Evolutionary conservation across 2,888 invertebrate species (phyloP).

Genomic region (Cantharis rufa): DNA sequence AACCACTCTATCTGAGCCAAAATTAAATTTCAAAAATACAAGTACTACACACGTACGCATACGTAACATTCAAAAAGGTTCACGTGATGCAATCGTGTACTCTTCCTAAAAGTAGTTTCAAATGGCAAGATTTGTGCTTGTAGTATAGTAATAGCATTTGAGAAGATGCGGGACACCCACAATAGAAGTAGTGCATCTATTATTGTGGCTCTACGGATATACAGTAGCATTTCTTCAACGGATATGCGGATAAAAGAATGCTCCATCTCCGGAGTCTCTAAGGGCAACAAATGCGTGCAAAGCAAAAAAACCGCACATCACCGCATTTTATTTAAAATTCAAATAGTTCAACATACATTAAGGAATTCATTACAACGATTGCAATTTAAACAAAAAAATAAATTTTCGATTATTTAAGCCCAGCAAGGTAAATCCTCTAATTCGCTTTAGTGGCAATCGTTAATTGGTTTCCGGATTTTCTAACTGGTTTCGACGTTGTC

Average conservation of each 20-base stretch:
- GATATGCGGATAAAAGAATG: slow-evolving; percentile 30
- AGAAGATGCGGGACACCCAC: slow-evolving; percentile 28
- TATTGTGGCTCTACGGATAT: slow-evolving; percentile 36
- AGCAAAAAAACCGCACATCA: slow-evolving; percentile 28
- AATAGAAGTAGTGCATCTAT: slow-evolving; percentile 39
- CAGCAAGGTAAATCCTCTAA: slow-evolving; percentile 38
- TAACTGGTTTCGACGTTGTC: slow-evolving; percentile 28
- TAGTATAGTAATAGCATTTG: slow-evolving; percentile 16
- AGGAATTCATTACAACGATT: not conserved
- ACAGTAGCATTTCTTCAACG: slow-evolving; percentile 28
- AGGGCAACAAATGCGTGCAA: slow-evolving; percentile 27
- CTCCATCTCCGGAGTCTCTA: slow-evolving; percentile 31
- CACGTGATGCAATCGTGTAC: slow-evolving; percentile 6
- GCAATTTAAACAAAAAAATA: slow-evolving; percentile 22
- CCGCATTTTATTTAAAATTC: not conserved
- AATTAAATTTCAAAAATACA: slow-evolving; percentile 29
- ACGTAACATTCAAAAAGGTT: slow-evolving; percentile 3
- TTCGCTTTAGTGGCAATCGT: slow-evolving; percentile 35
- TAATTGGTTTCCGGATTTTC: slow-evolving; percentile 41
- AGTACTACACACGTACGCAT: slow-evolving; percentile 4
- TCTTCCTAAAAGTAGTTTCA: slow-evolving; percentile 2
- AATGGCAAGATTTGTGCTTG: not conserved
- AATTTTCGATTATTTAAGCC: slow-evolving; percentile 28
- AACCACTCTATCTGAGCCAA: slow-evolving; percentile 16
- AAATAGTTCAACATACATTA: not conserved